These are phyloP conservation scores for Psix sp. DNA, from an alignment of 1,140 invertebrate genomes.

Conservation along the genomic window DNA sequence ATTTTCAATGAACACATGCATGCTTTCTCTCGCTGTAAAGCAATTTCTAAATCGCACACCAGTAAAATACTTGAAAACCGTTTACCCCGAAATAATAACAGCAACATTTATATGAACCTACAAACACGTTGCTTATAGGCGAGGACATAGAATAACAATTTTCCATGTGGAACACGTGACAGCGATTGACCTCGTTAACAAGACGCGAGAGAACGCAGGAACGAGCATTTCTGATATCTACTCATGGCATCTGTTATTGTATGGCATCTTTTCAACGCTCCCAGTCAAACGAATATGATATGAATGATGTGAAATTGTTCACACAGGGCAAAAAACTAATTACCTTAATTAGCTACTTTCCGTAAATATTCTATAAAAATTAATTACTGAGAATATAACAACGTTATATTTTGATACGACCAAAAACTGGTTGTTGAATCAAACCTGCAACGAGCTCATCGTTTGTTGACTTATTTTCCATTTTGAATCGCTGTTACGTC, in stretches of 20 bases:
- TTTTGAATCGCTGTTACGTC: too few relatives aligned
- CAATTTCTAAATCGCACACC: too few relatives aligned
- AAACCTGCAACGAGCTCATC: too few relatives aligned
- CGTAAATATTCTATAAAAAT: too few relatives aligned
- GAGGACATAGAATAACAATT: constrained; percentile 37
- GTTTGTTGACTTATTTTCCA: too few relatives aligned
- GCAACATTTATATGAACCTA: constrained; percentile 24
- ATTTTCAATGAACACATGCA: too few relatives aligned
- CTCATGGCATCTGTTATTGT: constrained; percentile 26
- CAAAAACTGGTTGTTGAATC: too few relatives aligned
- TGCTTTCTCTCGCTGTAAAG: too few relatives aligned
- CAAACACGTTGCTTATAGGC: constrained; percentile 6
- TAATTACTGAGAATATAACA: too few relatives aligned
- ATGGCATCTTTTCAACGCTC: constrained; percentile 6
- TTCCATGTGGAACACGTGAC: constrained; percentile 50
- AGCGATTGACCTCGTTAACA: constrained; percentile 38
- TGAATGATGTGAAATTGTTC: constrained; percentile 1
- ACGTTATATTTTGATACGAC: too few relatives aligned
- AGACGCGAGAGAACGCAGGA: constrained; percentile 16
- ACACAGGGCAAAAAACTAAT: constrained; percentile 7
- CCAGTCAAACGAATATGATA: too few relatives aligned
- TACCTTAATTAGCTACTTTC: constrained; percentile 22
- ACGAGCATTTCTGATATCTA: constrained; percentile 31
- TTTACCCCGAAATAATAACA: constrained; percentile 12
- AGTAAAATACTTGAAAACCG: constrained; percentile 1